Evolutionary conservation across 2,797 vertebrate species (phyloP).

Genomic region (Sebastes hubbsi): DNA sequence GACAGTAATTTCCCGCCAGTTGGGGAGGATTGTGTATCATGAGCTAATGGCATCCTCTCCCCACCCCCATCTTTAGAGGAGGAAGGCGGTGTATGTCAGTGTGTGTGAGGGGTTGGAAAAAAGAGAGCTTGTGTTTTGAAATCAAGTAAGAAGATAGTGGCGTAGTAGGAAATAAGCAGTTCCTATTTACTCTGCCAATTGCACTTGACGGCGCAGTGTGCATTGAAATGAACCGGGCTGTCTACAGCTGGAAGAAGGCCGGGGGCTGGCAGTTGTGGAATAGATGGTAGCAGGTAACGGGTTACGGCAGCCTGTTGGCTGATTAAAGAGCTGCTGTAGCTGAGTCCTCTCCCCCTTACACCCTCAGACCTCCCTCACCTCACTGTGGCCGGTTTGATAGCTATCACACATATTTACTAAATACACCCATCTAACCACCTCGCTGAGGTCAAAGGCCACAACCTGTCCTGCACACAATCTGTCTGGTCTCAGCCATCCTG

Average conservation of each 20-base stretch:
- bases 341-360: conserved; percentile 10
- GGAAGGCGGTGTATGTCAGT: conserved; percentile 37
- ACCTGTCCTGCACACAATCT: not conserved
- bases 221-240: conserved; percentile 82
- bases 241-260: conserved; percentile 63
- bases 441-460: conserved; percentile 28
- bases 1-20: conserved; percentile 78
- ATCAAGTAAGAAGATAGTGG: conserved; percentile 43
- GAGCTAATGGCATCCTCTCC: conserved; percentile 74
- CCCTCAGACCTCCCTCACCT: conserved; percentile 32
- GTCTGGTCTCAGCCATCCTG: not conserved
- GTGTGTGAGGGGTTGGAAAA: conserved; percentile 27
- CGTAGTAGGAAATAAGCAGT: conserved; percentile 82
- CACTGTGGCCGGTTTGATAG: conserved; percentile 70
- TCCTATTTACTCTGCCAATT: conserved; percentile 79
- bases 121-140: conserved; percentile 40
- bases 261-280: conserved; percentile 49
- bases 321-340: conserved; percentile 75
- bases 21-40: conserved; percentile 75
- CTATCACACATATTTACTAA: conserved; percentile 68
- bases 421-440: conserved; percentile 27
- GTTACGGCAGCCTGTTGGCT: conserved; percentile 9
- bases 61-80: conserved; percentile 51
- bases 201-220: conserved; percentile 76
- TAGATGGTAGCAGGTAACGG: conserved; percentile 71